These are phyloP conservation scores for Colinus virginianus DNA, from an alignment of 2,113 vertebrate species.

Conservation along the genomic window DNA sequence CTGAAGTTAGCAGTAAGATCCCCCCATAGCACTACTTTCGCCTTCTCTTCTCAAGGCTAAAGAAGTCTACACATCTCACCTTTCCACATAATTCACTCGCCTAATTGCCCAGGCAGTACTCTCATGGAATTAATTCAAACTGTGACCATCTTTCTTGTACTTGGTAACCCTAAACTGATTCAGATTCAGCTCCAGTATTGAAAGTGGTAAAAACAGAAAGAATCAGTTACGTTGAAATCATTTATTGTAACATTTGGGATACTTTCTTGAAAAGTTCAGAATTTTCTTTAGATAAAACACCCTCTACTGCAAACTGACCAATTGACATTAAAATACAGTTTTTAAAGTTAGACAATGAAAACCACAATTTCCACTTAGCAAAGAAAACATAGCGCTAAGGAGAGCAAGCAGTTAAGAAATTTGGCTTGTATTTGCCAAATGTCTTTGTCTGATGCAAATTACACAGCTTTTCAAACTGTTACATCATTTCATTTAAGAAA, in stretches of 20 bases:
- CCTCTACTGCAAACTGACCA: neutral
- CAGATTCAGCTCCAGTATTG: neutral
- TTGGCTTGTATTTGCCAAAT: neutral
- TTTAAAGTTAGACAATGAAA: neutral
- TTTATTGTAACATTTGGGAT: neutral
- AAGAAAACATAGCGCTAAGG: neutral
- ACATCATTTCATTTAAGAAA: neutral
- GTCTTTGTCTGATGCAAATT: neutral
- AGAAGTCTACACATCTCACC: neutral
- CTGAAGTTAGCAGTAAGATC: neutral
- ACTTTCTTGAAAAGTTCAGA: neutral
- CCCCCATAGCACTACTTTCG: neutral
- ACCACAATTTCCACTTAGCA: neutral
- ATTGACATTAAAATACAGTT: neutral
- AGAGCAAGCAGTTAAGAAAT: neutral
- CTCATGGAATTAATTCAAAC: neutral
- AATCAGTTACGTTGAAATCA: rapidly evolving
- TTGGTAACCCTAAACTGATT: neutral
- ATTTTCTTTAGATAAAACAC: neutral
- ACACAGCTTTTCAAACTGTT: neutral
- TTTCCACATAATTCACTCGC: neutral
- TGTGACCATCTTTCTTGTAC: neutral
- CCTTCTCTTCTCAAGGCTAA: neutral
- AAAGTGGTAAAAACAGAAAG: neutral
- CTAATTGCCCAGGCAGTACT: neutral